Base-by-base conservation (phyloP, 2,797 vertebrate genomes). In the Triplophysa yarkandensis region DNA sequence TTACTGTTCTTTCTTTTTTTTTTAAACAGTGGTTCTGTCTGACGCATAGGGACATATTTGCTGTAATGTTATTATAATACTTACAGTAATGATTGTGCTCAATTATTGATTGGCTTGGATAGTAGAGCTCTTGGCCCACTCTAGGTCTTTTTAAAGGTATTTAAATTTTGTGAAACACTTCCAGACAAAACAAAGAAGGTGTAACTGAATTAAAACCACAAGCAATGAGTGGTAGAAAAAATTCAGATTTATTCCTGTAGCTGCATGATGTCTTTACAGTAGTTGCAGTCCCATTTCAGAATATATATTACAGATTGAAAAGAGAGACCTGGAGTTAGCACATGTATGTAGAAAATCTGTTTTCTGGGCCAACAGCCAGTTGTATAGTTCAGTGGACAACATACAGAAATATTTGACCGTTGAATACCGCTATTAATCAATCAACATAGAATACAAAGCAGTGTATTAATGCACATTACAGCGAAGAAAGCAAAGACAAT, bases 281-380 rank as follows among this genome's bases (percentile, higher is more conserved):
- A 62, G 32, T 62, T 50, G 43, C 21, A 52, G 50, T 50, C 30
- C 10, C 9, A 25, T 36, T 62, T 46, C 32, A 68, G 43, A 68
- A 62, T 43, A 43, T 54, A 68, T 55, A 32, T 32, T 75, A 4
- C 16, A 41, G 17, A 14, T 23, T 57, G 10, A 50, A 23, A 48
- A 34, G 4, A 19, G 41, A 71, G 10, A 48, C 10, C 19, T 34
- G 19, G 48, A 71, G 46, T 17, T 46, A 48, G 21, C 32, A 54
- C 52, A 54, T 14, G 11, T 54, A 25, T 54, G 21, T 11, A 14
- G 11, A 5, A 54, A 54, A 16, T 54, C 19, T 6, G 23, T 54
- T 54, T 54, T 25, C 52, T 54, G 25, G 52, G 52, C 13, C 28
- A 32, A n/a, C 28, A n/a, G 17, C 28, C 54, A 57, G 28, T n/a